Evolutionary conservation across 2,113 vertebrate genomes (phyloP).

Genomic region (Brienomyrus brachyistius): DNA sequence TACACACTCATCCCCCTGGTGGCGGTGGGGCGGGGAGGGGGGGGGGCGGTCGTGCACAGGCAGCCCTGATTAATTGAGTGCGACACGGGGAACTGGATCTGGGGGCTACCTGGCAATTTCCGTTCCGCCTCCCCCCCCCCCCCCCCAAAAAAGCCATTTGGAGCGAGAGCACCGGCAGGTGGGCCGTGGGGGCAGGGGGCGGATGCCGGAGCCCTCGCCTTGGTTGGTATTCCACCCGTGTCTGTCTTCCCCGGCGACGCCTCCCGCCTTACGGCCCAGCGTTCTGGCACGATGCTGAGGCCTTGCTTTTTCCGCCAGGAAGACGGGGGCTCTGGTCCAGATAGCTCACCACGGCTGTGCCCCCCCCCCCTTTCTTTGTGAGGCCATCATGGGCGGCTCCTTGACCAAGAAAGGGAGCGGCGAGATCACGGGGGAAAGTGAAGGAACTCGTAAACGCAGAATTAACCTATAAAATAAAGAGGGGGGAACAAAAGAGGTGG

Average conservation of each 20-base stretch:
- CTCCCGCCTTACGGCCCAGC: constrained; percentile 48
- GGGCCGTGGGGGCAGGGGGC: constrained; percentile 61
- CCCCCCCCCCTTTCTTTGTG: not conserved
- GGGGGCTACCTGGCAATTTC: constrained; percentile 73
- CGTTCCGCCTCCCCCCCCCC: constrained; percentile 38
- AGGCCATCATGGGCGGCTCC: not conserved
- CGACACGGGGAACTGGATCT: constrained; percentile 68
- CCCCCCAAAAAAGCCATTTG: constrained; percentile 48
- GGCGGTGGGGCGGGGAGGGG: constrained; percentile 24
- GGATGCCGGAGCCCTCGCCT: constrained; percentile 39
- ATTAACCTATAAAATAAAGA: not conserved
- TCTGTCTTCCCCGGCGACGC: constrained; percentile 60
- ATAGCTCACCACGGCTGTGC: not conserved
- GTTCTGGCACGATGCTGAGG: constrained; percentile 51
- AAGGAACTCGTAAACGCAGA: not conserved
- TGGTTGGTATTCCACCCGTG: constrained; percentile 69
- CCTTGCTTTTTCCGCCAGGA: not conserved
- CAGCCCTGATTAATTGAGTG: constrained; percentile 70
- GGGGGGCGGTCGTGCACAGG: constrained; percentile 62
- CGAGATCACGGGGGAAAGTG: not conserved
- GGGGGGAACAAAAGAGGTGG: not conserved
- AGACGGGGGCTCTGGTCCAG: not conserved
- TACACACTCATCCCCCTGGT: constrained; percentile 28
- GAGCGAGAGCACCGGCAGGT: constrained; percentile 16
- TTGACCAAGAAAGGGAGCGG: not conserved